These are phyloP conservation scores for Avahi laniger DNA, from an alignment of 2,797 vertebrate genomes.

Conservation along the genomic window DNA sequence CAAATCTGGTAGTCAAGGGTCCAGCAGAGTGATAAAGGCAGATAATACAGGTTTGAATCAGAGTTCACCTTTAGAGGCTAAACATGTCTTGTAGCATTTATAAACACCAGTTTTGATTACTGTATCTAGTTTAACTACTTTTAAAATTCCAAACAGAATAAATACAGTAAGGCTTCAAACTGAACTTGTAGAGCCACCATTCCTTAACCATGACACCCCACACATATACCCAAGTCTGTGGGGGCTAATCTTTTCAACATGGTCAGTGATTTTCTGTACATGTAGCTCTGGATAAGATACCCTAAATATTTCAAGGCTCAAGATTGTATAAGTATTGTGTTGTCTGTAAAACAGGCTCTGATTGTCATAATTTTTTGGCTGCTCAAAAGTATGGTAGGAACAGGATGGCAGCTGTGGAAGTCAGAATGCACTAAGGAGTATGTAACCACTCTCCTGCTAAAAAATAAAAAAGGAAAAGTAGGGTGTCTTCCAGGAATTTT, in stretches of 20 bases:
- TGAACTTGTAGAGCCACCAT: neutral
- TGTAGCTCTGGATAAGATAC: neutral
- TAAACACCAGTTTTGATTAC: conserved; percentile 41
- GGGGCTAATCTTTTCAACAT: neutral
- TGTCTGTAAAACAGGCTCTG: neutral
- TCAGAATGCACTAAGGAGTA: neutral
- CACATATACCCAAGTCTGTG: too few species aligned
- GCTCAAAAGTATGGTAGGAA: neutral
- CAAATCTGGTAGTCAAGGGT: neutral
- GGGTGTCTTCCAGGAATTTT: neutral
- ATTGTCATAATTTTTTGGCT: neutral
- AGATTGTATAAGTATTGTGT: neutral
- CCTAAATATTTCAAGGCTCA: neutral
- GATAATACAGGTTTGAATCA: conserved; percentile 44
- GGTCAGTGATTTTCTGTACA: neutral
- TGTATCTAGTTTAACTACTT: conserved; percentile 8
- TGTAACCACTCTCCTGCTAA: neutral
- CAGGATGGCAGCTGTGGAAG: neutral
- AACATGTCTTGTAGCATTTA: conserved; percentile 23
- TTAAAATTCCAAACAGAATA: neutral
- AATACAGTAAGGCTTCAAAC: neutral
- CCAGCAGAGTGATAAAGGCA: neutral
- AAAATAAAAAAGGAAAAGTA: neutral
- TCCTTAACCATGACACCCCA: neutral
- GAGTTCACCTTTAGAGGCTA: neutral